phyloP scores from a whole-genome alignment of 2,113 vertebrate genomes.

The Marmota flaviventris region DNA sequence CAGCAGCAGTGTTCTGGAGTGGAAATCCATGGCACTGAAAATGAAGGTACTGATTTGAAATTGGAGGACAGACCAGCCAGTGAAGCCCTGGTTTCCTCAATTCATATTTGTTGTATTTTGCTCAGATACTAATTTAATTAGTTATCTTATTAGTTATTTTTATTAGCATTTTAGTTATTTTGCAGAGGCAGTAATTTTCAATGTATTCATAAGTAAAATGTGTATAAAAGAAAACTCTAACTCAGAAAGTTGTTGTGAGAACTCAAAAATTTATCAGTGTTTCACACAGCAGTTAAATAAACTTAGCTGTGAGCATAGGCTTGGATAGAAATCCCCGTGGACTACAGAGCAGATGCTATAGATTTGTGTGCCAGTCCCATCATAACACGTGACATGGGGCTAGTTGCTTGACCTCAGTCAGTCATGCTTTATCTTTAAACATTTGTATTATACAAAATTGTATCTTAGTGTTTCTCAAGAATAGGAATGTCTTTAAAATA shows the following conservation, averaged over 20 bases:
- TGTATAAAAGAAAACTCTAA: neutral
- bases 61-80: neutral
- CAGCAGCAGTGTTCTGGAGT: neutral
- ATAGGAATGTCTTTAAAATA: neutral
- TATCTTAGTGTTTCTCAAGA: neutral
- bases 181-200: neutral
- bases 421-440: neutral
- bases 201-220: neutral
- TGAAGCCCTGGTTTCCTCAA: neutral
- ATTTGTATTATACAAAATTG: neutral
- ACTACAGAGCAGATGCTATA: neutral
- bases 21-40: neutral
- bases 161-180: neutral
- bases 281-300: too few relatives aligned
- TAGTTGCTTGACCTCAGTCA: neutral
- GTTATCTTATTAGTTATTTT: neutral
- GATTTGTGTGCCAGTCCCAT: neutral
- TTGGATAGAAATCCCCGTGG: neutral
- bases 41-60: neutral
- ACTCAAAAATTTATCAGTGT: too few relatives aligned
- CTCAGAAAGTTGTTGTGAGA: neutral
- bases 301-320: neutral
- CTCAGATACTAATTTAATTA: neutral
- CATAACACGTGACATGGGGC: neutral
- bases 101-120: slow-evolving; percentile 2